Conservation (phyloP, 2,113 vertebrate genomes). For the Oreochromis aureus region DNA sequence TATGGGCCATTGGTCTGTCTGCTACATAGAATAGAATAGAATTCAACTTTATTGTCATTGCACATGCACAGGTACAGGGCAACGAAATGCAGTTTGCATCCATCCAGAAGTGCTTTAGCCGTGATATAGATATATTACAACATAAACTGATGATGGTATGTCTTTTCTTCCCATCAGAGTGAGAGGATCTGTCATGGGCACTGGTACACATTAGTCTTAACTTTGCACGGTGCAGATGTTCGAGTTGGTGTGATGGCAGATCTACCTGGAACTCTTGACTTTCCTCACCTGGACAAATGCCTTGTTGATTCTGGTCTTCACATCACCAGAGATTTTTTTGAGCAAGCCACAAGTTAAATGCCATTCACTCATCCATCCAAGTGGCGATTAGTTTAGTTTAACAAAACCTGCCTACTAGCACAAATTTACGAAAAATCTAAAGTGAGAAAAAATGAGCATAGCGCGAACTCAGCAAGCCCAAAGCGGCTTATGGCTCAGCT, state of each 20-base stretch:
- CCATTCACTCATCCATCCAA: background rate
- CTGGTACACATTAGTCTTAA: fast-evolving
- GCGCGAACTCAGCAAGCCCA: background rate
- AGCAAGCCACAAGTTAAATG: background rate
- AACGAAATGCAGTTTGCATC: too few relatives aligned
- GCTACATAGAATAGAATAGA: background rate
- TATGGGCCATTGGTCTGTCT: background rate
- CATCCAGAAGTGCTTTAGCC: too few relatives aligned
- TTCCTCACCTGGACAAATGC: background rate
- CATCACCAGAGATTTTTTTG: background rate
- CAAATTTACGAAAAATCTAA: background rate
- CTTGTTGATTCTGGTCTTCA: background rate
- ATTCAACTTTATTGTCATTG: too few relatives aligned
- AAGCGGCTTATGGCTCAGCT: background rate
- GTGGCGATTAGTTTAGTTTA: background rate
- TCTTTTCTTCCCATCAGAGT: background rate
- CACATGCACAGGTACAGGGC: too few relatives aligned
- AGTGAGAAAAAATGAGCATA: background rate
- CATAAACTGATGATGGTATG: background rate
- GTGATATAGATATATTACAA: too few relatives aligned
- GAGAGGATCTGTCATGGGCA: background rate
- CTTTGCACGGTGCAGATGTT: background rate
- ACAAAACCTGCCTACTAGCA: background rate
- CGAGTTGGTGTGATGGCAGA: background rate
- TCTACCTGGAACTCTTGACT: background rate